Evolutionary conservation across 2,797 vertebrate species (phyloP), one percentile per base, ranked within the genome.

Genomic region (Helarctos malayanus): DNA sequence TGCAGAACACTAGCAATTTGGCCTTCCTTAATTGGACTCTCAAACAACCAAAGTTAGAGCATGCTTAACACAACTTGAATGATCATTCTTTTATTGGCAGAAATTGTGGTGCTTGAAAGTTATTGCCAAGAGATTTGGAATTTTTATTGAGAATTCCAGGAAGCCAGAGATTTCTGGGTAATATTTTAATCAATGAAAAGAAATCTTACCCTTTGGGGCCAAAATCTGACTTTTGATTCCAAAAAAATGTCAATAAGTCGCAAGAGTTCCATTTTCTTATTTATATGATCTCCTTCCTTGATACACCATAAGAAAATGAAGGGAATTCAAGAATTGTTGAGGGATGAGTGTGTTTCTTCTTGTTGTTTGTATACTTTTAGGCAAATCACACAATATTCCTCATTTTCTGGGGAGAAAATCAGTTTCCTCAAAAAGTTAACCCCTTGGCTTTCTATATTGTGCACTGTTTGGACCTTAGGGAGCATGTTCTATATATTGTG

Each of bases 91-190:
- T 93, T 63, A 69, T 57, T 81, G 59, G 45, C 47, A 54, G 4
- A 52, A 96, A 95, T 56, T 47, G 41, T 93, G 3, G 13, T 91
- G 80, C 63, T 94, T 92, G 15, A 94, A 96, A 83, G 88, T 45
- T 61, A 89, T 35, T 91, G 83, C 57, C 56, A 96, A 94, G 57
- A 83, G 41, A 91, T 90, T 91, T 93, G 81, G 18, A 92, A 81
- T 47, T 94, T 96, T 93, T 91, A 69, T 57, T 86, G 63, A 95
- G 16, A 92, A 86, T 97, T 96, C 79, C 73, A 93, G 63, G 61
- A 97, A 96, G 7, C n/a, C 25, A 68, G 23, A 93, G 21, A 3
- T 35, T 97, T 97, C 89, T 85, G 88, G 35, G 41, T 94, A 96
- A 82, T 76, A 95, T 82, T 8, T 27, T 96, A 76, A 88, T 93